These are phyloP conservation scores for Leptopilina clavipes DNA, from an alignment of 1,140 invertebrate species.

Conservation along the genomic window DNA sequence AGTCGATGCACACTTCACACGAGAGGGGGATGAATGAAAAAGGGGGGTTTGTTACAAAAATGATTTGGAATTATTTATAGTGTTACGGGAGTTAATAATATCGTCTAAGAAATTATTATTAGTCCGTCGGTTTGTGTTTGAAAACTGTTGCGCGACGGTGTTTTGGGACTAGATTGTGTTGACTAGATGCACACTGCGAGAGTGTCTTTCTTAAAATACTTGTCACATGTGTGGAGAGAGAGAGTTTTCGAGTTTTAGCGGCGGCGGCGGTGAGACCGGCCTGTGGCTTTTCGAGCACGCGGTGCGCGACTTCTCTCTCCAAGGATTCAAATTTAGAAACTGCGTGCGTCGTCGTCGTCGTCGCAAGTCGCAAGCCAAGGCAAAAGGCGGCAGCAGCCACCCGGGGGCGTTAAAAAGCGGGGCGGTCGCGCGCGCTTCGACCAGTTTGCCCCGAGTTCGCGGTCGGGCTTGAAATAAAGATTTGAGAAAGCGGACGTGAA, in stretches of 20 bases:
- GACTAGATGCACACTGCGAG: conserved; percentile 62
- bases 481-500: conserved; percentile 58
- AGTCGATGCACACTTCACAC: conserved; percentile 15
- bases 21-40: too few species aligned
- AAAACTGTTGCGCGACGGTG: neutral
- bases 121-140: neutral
- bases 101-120: conserved; percentile 21
- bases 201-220: conserved; percentile 64
- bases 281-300: conserved; percentile 44
- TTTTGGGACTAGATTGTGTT: conserved; percentile 59
- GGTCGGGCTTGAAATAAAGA: conserved; percentile 67
- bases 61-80: conserved; percentile 24
- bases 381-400: conserved; percentile 4
- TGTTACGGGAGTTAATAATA: conserved; percentile 17
- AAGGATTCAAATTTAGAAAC: conserved; percentile 65
- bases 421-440: conserved; percentile 60
- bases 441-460: conserved; percentile 61
- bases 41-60: neutral
- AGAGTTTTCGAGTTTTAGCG: conserved; percentile 30
- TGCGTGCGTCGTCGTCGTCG: conserved; percentile 47
- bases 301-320: conserved; percentile 49
- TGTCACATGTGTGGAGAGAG: conserved; percentile 40
- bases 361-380: conserved; percentile 18
- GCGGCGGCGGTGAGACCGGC: conserved; percentile 46
- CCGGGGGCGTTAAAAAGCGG: conserved; percentile 60